Evolutionary conservation across 1,140 invertebrate species (phyloP), one percentile per base, ranked within the genome.

Genomic region (Drosophila bifasciata): DNA sequence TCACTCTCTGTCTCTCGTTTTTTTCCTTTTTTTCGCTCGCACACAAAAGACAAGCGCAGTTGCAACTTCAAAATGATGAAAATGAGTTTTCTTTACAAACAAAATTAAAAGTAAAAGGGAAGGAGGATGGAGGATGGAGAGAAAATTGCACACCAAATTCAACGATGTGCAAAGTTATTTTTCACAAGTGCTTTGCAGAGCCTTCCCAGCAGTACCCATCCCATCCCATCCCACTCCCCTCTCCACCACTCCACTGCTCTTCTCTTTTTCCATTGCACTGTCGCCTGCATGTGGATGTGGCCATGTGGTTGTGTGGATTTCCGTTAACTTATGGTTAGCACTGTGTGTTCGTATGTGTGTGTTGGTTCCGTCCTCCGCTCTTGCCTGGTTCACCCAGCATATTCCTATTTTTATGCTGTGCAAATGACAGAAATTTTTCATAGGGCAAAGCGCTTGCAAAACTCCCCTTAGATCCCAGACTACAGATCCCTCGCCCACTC

Each of bases 71-170:
- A 88, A 88, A 88, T 83, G 83, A 88, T 88, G 84, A 88, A 88
- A 88, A 88, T 88, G 83, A 88, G 83, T 88, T 88, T 88, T 88
- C 83, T 88, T 88, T 88, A 88, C 83, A 88, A 88, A 88, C 83
- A 88, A 88, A 88, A 88, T 88, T 88, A 88, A 88, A 83, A 78
- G 83, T 78, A 88, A 68, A 76, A 48, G 60, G 60, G 43, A 61
- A 21, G 48, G 36, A 41, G 41, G 25, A 23, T 43, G 17, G 15
- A 46, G 16, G 45, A 16, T 44, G 43, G 58, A 46, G 63, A 67
- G 73, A 83, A 83, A 88, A 88, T 78, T 88, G 83, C 75, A 71
- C 83, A 88, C 83, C 79, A 81, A 88, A 88, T 88, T 72, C 83
- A 88, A 88, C 83, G 83, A 88, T 88, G 83, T 88, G 83, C 83